Conservation (phyloP, 2,113 vertebrate species). For the Esox niger region DNA sequence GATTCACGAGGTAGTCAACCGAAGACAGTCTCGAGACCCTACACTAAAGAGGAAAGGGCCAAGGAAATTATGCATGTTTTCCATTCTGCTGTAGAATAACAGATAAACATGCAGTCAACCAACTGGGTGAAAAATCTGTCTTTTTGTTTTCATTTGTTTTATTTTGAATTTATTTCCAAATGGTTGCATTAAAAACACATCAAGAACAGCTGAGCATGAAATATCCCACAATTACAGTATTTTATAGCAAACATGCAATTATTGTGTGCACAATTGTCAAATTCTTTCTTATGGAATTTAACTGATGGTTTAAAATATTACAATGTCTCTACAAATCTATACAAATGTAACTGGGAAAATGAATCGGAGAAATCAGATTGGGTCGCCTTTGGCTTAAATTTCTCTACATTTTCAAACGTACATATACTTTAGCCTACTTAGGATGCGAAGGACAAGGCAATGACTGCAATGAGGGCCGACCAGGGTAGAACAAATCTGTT, state of each 20-base stretch:
- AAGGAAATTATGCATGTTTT: neutral
- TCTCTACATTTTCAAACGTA: too few relatives aligned
- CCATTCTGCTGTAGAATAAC: neutral
- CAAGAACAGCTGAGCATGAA: conserved; percentile 1
- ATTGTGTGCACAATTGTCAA: neutral
- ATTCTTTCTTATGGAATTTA: neutral
- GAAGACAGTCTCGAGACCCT: too few relatives aligned
- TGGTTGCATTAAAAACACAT: conserved; percentile 3
- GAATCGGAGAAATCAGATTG: neutral
- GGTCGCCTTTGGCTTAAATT: too few relatives aligned
- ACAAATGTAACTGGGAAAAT: neutral
- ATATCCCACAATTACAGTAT: neutral
- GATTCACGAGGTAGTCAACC: too few relatives aligned
- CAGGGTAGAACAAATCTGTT: too few relatives aligned
- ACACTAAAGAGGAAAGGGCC: too few relatives aligned
- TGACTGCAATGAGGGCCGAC: too few relatives aligned
- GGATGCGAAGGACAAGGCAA: too few relatives aligned
- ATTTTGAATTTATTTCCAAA: neutral
- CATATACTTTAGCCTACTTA: too few relatives aligned
- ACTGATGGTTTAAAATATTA: neutral
- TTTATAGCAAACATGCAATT: too few relatives aligned
- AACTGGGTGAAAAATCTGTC: too few relatives aligned
- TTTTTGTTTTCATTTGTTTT: too few relatives aligned
- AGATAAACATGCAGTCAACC: neutral
- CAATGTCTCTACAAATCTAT: neutral